Base-by-base conservation (phyloP, 2,888 invertebrate genomes). In the Epirrhoe alternata region DNA sequence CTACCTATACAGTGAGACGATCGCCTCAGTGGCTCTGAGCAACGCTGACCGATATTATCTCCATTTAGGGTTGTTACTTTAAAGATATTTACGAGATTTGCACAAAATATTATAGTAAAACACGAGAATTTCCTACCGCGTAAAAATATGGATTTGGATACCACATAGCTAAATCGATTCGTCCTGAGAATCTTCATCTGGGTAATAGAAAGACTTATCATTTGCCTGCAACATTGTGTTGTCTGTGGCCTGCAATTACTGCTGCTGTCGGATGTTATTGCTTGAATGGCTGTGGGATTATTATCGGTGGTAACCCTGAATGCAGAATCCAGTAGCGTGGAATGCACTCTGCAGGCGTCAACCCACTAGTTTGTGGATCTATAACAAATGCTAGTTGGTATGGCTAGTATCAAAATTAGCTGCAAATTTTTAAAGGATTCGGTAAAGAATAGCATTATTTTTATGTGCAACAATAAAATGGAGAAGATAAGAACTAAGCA, bases 291-390 rank as follows among this genome's bases (percentile, higher is more conserved):
- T n/a, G n/a, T n/a, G n/a, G n/a, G n/a, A n/a, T 49, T 16, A 16
- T 6, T 17, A n/a, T 12, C 10, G 6, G 47, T 57, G 47, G 12
- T 50, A 64, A 50, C 69, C 69, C 69, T 68, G 14, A 24, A 7
- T 35, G n/a, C 16, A 61, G 53, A 65, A 61, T 58, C 35, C 68
- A 66, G 51, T 68, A 52, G 68, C 47, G 61, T 64, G 69, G 69
- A 71, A 71, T 72, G 72, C 69, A 57, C 72, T 68, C 60, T 64
- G 64, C 56, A 62, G 64, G 62, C 65, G 64, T 69, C 68, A 69
- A 58, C 61, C 60, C 56, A 64, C 57, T 53, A 42, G 33, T 53
- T 54, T 35, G 35, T 49, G 45, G 57, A 59, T 64, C 53, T 47
- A 49, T 59, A 59, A 59, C 58, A 16, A 50, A 49, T 45, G 14